Conservation (phyloP, 2,888 invertebrate species). For the Melanargia galathea region DNA sequence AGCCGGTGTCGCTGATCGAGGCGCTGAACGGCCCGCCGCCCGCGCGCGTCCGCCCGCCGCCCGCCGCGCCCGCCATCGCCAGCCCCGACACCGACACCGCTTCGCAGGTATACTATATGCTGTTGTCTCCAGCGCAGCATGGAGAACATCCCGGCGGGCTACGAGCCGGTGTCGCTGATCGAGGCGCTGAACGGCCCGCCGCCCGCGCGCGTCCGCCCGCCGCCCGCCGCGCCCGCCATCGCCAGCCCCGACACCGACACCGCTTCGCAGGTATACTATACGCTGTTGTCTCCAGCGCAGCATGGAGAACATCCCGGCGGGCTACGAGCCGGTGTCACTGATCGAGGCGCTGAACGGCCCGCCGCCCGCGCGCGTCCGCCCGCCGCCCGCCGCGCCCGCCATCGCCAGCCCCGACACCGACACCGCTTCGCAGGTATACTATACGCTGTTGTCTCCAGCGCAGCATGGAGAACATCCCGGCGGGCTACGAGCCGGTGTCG, state of each 20-base stretch:
- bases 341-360: conserved; percentile 98
- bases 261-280: conserved; percentile 72
- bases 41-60: conserved; percentile 72
- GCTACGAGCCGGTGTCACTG: conserved; percentile 96
- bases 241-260: conserved; percentile 83
- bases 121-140: conserved; percentile 87
- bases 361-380: conserved; percentile 79
- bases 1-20: conserved; percentile 96
- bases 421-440: conserved; percentile 76
- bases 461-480: conserved; percentile 92
- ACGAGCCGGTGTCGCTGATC: conserved; percentile 95
- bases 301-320: conserved; percentile 93
- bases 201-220: conserved; percentile 74
- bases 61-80: conserved; percentile 55
- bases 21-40: conserved; percentile 95
- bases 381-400: conserved; percentile 60
- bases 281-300: too few species aligned
- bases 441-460: conserved; percentile 72
- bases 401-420: conserved; percentile 81
- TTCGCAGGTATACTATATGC: conserved; percentile 68
- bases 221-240: conserved; percentile 58
- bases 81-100: conserved; percentile 84
- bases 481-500: conserved; percentile 96
- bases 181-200: conserved; percentile 98
- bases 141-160: conserved; percentile 95